phyloP scores from a whole-genome alignment of 2,113 vertebrate genomes.

The Coregonus clupeaformis region DNA sequence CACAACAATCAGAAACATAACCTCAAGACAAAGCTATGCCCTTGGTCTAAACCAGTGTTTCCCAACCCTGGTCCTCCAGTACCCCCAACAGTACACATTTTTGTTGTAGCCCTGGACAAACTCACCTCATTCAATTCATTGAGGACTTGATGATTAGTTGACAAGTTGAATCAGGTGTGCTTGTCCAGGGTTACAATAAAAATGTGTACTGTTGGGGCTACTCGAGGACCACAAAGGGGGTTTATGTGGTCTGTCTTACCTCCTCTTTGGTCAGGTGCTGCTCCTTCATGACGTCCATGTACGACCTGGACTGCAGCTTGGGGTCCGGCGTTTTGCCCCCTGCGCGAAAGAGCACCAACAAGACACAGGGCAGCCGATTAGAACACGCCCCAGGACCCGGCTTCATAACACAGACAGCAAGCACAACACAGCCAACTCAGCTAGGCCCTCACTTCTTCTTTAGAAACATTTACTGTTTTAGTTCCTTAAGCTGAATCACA shows the following conservation, averaged over 20 bases:
- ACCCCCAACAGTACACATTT: too few species aligned
- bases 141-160: too few species aligned
- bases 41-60: too few species aligned
- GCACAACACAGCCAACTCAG: conserved; percentile 70
- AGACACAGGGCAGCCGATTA: conserved; percentile 76
- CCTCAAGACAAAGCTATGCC: too few species aligned
- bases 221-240: too few species aligned
- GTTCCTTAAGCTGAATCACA: conserved; percentile 43
- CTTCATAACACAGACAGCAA: conserved; percentile 57
- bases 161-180: too few species aligned
- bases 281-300: conserved; percentile 99
- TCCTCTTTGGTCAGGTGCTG: conserved; percentile 98
- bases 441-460: conserved; percentile 52
- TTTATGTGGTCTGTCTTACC: conserved; percentile 63
- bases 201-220: too few species aligned
- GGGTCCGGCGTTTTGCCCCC: conserved; percentile 99
- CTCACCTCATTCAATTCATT: too few species aligned
- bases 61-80: too few species aligned
- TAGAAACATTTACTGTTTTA: conserved; percentile 51
- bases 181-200: too few species aligned
- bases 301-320: conserved; percentile 95
- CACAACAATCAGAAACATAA: too few species aligned
- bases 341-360: conserved; percentile 96
- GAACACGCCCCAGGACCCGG: conserved; percentile 27
- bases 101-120: too few species aligned